phyloP scores from a whole-genome alignment of 2,113 vertebrate genomes.

The Columba janthina region DNA sequence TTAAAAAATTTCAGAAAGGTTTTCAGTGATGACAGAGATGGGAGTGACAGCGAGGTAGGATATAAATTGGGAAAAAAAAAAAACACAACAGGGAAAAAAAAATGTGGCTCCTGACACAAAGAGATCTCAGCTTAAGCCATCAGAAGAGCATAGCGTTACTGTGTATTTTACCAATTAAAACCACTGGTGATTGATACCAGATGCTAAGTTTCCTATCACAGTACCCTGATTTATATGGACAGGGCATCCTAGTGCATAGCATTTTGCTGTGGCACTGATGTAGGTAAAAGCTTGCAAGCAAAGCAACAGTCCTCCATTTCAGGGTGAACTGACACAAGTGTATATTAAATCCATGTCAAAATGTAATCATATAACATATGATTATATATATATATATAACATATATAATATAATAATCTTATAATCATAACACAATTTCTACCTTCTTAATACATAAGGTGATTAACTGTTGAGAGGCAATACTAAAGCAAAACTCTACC shows the following conservation, averaged over 20 bases:
- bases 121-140: not conserved
- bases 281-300: not conserved
- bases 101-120: not conserved
- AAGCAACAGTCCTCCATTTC: not conserved
- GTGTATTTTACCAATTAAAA: not conserved
- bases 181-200: not conserved
- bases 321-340: not conserved
- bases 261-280: not conserved
- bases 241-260: accelerated
- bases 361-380: not conserved
- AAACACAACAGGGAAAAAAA: not conserved
- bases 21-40: not conserved
- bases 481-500: not conserved
- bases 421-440: not conserved
- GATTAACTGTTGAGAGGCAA: not conserved
- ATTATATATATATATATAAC: too few relatives aligned
- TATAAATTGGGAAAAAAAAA: not conserved
- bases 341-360: not conserved
- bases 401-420: too few relatives aligned
- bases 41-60: not conserved
- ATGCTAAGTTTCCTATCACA: not conserved
- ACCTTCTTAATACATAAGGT: not conserved
- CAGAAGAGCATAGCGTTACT: not conserved
- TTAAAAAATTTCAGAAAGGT: not conserved
- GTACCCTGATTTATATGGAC: not conserved